Conservation (phyloP, 2,888 invertebrate genomes). For the Phragmatobia fuliginosa region DNA sequence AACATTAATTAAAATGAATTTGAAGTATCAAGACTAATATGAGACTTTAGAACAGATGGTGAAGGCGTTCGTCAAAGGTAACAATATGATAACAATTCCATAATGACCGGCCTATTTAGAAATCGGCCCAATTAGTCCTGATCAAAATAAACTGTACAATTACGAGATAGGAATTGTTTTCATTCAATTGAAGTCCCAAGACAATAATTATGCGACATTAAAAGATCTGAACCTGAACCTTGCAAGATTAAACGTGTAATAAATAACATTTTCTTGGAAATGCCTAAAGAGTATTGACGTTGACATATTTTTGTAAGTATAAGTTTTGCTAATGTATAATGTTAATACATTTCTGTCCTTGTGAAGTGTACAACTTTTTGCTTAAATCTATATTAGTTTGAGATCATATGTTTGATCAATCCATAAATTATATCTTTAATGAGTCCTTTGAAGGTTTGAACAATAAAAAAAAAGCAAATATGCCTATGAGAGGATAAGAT, state of each 20-base stretch:
- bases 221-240: background rate
- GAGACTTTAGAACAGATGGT: background rate
- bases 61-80: background rate
- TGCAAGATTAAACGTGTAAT: conserved; percentile 4
- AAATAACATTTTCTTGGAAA: background rate
- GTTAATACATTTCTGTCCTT: too few species aligned
- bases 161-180: background rate
- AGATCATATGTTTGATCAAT: background rate
- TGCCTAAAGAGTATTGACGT: background rate
- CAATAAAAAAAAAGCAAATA: background rate
- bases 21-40: too few species aligned
- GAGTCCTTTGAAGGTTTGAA: background rate
- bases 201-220: background rate
- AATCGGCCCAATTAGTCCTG: background rate
- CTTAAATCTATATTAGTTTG: background rate
- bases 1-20: too few species aligned
- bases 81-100: background rate
- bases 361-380: background rate
- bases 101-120: background rate
- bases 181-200: background rate
- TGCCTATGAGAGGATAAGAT: background rate
- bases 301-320: background rate
- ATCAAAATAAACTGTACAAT: background rate
- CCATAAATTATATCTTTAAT: background rate
- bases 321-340: background rate